Percentiles rank a stretch among this genome's conserved stretches.
These are phyloP conservation scores for Sylvilagus floridanus DNA, from an alignment of 2,797 vertebrate genomes.

Conservation along the genomic window DNA sequence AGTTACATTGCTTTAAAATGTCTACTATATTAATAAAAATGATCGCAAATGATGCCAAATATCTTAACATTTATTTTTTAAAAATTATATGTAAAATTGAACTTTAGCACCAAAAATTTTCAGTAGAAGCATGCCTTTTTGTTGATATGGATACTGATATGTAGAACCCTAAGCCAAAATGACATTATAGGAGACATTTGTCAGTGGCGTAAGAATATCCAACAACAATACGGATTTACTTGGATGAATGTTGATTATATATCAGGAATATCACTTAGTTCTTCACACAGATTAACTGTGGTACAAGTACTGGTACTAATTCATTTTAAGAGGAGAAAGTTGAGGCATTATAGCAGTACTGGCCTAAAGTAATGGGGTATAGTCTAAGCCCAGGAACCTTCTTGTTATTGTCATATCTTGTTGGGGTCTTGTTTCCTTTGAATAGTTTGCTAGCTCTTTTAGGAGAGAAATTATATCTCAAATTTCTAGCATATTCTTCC, in stretches of 20 bases:
- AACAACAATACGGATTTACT: not conserved
- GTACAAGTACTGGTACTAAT: not conserved
- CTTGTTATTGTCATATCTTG: not conserved
- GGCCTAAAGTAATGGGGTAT: not conserved
- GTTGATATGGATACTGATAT: not conserved
- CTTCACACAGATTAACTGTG: not conserved
- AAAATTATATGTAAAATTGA: not conserved
- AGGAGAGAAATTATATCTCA: not conserved
- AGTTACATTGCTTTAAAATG: not conserved
- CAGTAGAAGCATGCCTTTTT: not conserved
- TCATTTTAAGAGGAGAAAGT: not conserved
- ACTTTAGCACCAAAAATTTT: not conserved
- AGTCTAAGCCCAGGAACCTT: not conserved
- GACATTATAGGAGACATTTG: not conserved
- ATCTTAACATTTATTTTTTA: not conserved
- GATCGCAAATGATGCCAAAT: not conserved
- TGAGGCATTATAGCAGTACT: not conserved
- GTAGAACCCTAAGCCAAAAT: not conserved
- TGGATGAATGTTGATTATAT: not conserved
- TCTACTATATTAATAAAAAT: not conserved
- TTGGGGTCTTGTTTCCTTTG: not conserved
- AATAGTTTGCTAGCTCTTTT: not conserved
- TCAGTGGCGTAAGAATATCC: not conserved
- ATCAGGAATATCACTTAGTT: not conserved
- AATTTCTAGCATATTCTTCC: constrained; percentile 15